Evolutionary conservation across 2,888 invertebrate genomes (phyloP).

Genomic region (Drosophila fungiperda): DNA sequence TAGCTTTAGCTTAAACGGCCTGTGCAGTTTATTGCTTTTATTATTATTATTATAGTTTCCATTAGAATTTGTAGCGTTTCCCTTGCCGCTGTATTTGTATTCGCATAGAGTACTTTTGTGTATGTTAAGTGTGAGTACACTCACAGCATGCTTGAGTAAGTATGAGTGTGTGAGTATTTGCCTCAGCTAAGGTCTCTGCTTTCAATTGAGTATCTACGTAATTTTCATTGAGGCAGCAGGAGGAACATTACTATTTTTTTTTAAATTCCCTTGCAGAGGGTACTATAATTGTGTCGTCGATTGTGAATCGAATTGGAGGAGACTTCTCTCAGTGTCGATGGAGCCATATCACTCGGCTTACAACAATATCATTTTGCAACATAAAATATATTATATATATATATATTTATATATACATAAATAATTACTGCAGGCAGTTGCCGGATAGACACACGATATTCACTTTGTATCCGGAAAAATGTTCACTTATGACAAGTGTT

Average conservation of each 20-base stretch:
- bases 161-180: constrained; percentile 3
- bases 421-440: background rate
- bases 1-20: constrained; percentile 12
- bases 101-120: constrained; percentile 14
- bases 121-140: constrained; percentile 10
- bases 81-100: constrained; percentile 1
- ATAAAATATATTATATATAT: background rate
- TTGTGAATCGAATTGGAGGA: no score
- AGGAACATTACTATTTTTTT: constrained; percentile 9
- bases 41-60: constrained; percentile 36
- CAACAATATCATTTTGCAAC: background rate
- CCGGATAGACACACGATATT: background rate
- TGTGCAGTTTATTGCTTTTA: constrained; percentile 40
- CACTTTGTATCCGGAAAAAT: background rate
- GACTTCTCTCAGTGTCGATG: background rate
- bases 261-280: background rate
- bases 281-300: background rate
- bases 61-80: constrained; percentile 35
- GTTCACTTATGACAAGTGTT: background rate
- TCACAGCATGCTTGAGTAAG: constrained; percentile 1
- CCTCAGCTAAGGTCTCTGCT: constrained; percentile 24
- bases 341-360: background rate
- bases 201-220: constrained; percentile 44
- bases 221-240: constrained; percentile 2
- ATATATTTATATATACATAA: background rate